Conservation (phyloP, 2,797 vertebrate species). For the Hephaestus fuliginosus region DNA sequence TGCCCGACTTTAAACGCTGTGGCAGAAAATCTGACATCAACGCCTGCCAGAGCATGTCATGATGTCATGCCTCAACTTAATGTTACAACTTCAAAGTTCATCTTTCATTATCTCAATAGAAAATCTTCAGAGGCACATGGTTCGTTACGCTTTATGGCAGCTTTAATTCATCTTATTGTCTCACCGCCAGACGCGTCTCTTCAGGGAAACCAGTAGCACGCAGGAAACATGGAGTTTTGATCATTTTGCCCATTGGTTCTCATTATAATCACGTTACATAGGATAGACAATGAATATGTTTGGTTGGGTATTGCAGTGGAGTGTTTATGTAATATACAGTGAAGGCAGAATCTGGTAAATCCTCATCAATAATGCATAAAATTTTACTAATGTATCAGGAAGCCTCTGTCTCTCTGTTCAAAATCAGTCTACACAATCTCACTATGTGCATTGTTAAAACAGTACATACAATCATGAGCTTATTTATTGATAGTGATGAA, state of each 20-base stretch:
- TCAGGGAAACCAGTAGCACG: slow-evolving; percentile 41
- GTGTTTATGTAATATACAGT: slow-evolving; percentile 5
- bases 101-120: slow-evolving; percentile 61
- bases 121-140: slow-evolving; percentile 49
- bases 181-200: slow-evolving; percentile 34
- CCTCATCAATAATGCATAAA: slow-evolving; percentile 18
- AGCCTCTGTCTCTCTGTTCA: background rate
- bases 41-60: slow-evolving; percentile 59
- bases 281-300: slow-evolving; percentile 6
- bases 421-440: background rate
- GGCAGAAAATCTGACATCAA: slow-evolving; percentile 57
- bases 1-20: slow-evolving; percentile 50
- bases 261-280: slow-evolving; percentile 2
- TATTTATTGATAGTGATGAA: background rate
- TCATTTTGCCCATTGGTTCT: slow-evolving; percentile 15
- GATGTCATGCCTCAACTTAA: slow-evolving; percentile 68
- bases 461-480: background rate
- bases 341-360: slow-evolving; percentile 11
- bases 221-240: slow-evolving; percentile 38
- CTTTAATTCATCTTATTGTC: slow-evolving; percentile 54
- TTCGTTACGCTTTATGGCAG: slow-evolving; percentile 48
- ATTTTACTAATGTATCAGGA: slow-evolving; percentile 1
- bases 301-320: background rate
- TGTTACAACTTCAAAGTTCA: slow-evolving; percentile 64
- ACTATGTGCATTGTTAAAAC: background rate